Conservation (phyloP, 2,797 vertebrate genomes). For the Graptemys geographica region DNA sequence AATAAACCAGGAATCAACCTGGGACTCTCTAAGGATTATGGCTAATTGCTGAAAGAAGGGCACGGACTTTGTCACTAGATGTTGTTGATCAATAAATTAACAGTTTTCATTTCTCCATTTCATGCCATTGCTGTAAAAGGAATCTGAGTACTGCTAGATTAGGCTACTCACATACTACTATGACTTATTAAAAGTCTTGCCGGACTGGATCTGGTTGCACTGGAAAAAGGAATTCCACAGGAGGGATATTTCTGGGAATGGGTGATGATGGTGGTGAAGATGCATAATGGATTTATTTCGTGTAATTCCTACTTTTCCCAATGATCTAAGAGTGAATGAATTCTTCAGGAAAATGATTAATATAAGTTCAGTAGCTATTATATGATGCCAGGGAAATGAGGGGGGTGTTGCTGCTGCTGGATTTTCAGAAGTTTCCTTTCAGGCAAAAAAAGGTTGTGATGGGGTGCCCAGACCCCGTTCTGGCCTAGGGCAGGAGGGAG, state of each 20-base stretch:
- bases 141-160: neutral
- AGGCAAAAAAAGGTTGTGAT: neutral
- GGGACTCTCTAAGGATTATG: neutral
- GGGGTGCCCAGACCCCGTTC: accelerated
- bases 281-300: neutral
- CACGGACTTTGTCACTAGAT: neutral
- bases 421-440: neutral
- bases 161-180: neutral
- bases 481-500: neutral
- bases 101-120: no score
- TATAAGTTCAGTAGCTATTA: neutral
- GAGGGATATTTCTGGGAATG: neutral
- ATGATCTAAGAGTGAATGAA: neutral
- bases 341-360: neutral
- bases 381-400: neutral
- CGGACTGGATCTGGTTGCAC: neutral
- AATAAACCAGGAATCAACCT: no score
- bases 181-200: neutral
- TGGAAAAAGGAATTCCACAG: neutral
- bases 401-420: accelerated
- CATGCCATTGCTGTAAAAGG: no score
- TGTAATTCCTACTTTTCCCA: neutral
- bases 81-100: no score
- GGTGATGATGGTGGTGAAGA: neutral
- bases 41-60: neutral